Evolutionary conservation across 1,140 invertebrate species (phyloP), one percentile per base, ranked within the genome.

Genomic region (Drosophila santomea): DNA sequence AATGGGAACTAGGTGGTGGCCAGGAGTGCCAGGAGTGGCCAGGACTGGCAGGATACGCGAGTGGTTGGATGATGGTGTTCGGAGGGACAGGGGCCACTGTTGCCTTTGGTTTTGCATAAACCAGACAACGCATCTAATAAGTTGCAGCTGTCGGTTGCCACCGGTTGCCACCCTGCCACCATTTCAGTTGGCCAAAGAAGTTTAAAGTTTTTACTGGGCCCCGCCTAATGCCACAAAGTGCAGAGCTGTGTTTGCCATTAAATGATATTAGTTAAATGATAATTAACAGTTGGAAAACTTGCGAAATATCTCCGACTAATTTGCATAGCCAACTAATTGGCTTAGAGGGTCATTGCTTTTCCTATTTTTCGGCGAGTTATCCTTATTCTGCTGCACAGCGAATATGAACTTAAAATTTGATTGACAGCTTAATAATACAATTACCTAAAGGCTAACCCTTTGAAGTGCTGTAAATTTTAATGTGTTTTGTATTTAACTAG

Each of bases 51-150:
- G 14, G 60, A n/a, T 63, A 10, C 12, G 39, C 56, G 28, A 60
- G 28, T 32, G 36, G 36, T 6, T 28, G 41, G 28, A 11, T 17
- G 6, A 12, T 67, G 68, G 20, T 45, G 39, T 35, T 25, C 44
- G 38, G 35, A 38, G 35, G 51, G 20, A 76, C 48, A 59, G 39
- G 59, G 71, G 79, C 59, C 79, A 79, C 69, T 86, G 83, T 88
- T 86, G 71, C 64, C 68, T 69, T 88, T 88, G 82, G 75, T 86
- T 86, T 86, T 86, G 83, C 82, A 88, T 88, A 86, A 74, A 78
- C 48, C 69, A 59, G 63, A 71, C 68, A 67, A 78, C 62, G 60
- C 78, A 83, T 88, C 82, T 86, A 82, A 83, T 78, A 86, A 86
- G 71, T 83, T 88, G 82, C 82, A 86, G 82, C 82, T 86, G 83